Percentiles rank a stretch among this genome's conserved stretches.
phyloP scores from a whole-genome alignment of 2,888 invertebrate species.

The Andrena haemorrhoa region DNA sequence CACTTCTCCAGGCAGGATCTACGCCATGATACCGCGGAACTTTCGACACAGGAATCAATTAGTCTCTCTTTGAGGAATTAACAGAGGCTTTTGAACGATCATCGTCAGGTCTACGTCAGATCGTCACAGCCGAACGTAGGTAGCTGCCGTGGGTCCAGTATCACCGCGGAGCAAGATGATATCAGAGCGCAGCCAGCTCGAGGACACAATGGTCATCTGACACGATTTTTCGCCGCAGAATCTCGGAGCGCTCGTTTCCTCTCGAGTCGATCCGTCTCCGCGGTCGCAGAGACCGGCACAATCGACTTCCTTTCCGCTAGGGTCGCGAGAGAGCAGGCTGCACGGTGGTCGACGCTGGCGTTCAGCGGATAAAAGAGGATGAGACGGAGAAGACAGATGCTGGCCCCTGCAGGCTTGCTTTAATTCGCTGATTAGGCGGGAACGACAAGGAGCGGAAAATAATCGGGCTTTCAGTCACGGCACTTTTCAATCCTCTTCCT shows the following conservation, averaged over 20 bases:
- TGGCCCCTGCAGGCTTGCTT: constrained; percentile 76
- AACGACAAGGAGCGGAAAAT: constrained; percentile 80
- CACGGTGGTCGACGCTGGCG: constrained; percentile 14
- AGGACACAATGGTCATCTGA: constrained; percentile 65
- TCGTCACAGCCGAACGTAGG: too few species aligned
- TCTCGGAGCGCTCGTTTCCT: constrained; percentile 32
- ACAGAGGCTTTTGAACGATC: too few species aligned
- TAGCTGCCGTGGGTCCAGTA: too few species aligned
- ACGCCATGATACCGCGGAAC: too few species aligned
- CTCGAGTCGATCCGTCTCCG: constrained; percentile 45
- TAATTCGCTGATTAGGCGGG: constrained; percentile 83
- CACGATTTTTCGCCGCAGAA: constrained; percentile 56
- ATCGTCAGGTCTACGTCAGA: too few species aligned
- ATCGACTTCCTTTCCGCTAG: constrained; percentile 64
- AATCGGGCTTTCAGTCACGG: constrained; percentile 78
- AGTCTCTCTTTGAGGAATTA: too few species aligned
- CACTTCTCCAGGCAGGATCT: too few species aligned
- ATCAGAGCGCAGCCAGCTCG: constrained; percentile 39
- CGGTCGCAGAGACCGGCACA: constrained; percentile 57
- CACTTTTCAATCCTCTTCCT: constrained; percentile 80
- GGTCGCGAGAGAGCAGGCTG: constrained; percentile 21
- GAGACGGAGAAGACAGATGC: constrained; percentile 49
- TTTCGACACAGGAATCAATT: too few species aligned
- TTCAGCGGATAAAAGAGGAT: constrained; percentile 20
- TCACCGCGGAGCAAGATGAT: not conserved